Evolutionary conservation across 1,140 invertebrate genomes (phyloP).

Genomic region (Zaprionus kolodkinae): DNA sequence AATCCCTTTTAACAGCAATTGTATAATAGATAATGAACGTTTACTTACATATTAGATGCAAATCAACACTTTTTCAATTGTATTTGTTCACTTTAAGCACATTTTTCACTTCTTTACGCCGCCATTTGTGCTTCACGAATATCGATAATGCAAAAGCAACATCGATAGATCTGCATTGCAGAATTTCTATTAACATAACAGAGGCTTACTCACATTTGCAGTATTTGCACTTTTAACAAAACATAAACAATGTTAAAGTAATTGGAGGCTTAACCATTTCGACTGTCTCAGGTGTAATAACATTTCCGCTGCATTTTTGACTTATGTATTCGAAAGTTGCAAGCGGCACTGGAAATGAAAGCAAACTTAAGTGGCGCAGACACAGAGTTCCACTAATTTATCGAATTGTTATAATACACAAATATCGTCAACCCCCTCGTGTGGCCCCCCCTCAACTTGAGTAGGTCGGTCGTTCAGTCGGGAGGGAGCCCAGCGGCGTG

Average conservation of each 20-base stretch:
- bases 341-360: no score
- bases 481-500: conserved; percentile 18
- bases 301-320: conserved; percentile 60
- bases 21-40: not conserved
- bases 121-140: not conserved
- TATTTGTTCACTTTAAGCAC: not conserved
- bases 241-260: not conserved
- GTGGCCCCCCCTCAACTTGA: conserved; percentile 2
- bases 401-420: conserved; percentile 24
- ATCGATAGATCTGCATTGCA: not conserved
- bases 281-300: conserved; percentile 59
- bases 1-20: not conserved
- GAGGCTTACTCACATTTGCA: not conserved
- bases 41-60: not conserved
- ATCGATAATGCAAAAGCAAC: not conserved
- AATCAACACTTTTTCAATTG: not conserved
- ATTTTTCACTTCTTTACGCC: not conserved
- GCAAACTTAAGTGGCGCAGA: conserved; percentile 4
- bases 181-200: conserved; percentile 2
- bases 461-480: not conserved
- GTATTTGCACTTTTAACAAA: not conserved
- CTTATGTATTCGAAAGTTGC: conserved; percentile 21
- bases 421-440: conserved; percentile 20
- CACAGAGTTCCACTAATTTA: conserved; percentile 30
- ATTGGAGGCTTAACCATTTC: not conserved